These are phyloP conservation scores for Callipepla squamata DNA, from an alignment of 2,113 vertebrate species.

Conservation along the genomic window DNA sequence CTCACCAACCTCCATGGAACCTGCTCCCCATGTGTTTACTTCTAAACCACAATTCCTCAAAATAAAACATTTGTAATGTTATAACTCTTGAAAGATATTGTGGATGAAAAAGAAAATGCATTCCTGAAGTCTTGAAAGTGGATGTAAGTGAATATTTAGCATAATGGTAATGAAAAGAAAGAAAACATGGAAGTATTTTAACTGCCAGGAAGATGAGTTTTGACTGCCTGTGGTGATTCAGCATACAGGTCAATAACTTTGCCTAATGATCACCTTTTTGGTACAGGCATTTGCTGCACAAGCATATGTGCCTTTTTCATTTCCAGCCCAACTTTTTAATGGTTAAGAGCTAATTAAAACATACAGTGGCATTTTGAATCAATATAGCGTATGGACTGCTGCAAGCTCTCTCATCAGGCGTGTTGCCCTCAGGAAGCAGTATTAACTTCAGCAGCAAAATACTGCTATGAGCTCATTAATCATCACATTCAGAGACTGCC, in stretches of 20 bases:
- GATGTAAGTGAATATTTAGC: constrained; percentile 56
- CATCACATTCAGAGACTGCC: constrained; percentile 41
- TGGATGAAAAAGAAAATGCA: constrained; percentile 45
- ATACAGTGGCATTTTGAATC: constrained; percentile 70
- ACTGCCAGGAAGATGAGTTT: neutral
- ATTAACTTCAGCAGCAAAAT: constrained; percentile 72
- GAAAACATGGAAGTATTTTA: constrained; percentile 16
- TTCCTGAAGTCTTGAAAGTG: constrained; percentile 53
- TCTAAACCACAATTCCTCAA: constrained; percentile 6
- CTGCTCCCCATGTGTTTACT: neutral
- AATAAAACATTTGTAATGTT: constrained; percentile 43
- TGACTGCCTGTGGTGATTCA: neutral
- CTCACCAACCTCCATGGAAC: neutral
- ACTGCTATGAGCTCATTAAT: constrained; percentile 70
- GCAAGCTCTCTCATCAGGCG: constrained; percentile 67
- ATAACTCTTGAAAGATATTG: constrained; percentile 37
- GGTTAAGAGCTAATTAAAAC: constrained; percentile 70
- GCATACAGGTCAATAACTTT: neutral
- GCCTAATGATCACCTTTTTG: constrained; percentile 41
- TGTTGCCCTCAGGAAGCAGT: constrained; percentile 69
- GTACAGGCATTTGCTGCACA: constrained; percentile 13
- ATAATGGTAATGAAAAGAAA: constrained; percentile 37
- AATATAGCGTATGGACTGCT: constrained; percentile 71
- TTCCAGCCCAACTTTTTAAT: constrained; percentile 45
- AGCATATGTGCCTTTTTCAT: constrained; percentile 46